Conservation (phyloP, 2,888 invertebrate genomes). For the Crioceris asparagi region DNA sequence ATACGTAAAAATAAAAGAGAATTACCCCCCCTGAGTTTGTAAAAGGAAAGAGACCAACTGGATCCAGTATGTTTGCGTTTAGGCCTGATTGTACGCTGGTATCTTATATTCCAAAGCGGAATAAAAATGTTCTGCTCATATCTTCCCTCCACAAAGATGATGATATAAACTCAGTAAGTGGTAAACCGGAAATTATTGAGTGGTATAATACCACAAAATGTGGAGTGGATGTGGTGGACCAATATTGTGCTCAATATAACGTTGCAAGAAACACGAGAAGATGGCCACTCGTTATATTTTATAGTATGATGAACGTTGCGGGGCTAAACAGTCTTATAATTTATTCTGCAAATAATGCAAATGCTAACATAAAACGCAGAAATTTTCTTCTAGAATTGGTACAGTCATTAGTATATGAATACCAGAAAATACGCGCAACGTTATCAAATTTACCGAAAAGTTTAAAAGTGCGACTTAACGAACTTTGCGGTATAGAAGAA, state of each 20-base stretch:
- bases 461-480: background rate
- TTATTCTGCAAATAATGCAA: background rate
- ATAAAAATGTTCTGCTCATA: background rate
- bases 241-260: background rate
- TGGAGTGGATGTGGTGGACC: background rate
- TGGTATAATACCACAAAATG: slow-evolving; percentile 4
- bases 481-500: background rate
- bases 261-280: background rate
- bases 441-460: background rate
- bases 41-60: background rate
- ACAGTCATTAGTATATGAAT: background rate
- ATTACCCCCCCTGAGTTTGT: no score
- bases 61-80: background rate
- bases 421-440: background rate
- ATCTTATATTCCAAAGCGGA: background rate
- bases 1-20: background rate
- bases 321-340: slow-evolving; percentile 2
- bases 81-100: background rate
- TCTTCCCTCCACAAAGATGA: background rate
- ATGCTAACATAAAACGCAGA: background rate
- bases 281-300: background rate
- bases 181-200: slow-evolving; percentile 4
- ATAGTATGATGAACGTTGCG: slow-evolving; percentile 1
- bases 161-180: background rate
- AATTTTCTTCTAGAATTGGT: background rate